Evolutionary conservation across 2,888 invertebrate species (phyloP).

Genomic region (Camptogramma bilineatum): DNA sequence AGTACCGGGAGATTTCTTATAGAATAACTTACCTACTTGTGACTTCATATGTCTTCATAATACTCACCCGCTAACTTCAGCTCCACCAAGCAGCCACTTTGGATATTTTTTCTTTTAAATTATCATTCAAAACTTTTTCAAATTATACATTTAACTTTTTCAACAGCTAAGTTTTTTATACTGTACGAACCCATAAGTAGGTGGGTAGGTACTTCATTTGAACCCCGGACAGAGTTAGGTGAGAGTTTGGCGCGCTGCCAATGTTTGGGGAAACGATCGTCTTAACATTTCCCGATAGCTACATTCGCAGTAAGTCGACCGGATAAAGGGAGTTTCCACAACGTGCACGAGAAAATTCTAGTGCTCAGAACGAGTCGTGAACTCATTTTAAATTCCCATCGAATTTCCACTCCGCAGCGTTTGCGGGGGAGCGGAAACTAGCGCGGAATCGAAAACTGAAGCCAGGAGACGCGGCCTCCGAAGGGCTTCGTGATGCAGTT

Average conservation of each 20-base stretch:
- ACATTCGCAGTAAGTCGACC: constrained; percentile 65
- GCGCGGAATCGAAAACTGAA: constrained; percentile 54
- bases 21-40: background rate
- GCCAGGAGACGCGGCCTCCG: constrained; percentile 42
- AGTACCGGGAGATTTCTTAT: background rate
- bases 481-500: background rate
- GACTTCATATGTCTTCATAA: background rate
- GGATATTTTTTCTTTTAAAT: background rate
- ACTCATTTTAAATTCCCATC: constrained; percentile 59
- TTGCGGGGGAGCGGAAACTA: constrained; percentile 45
- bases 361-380: constrained; percentile 60
- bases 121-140: background rate
- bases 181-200: constrained; percentile 7
- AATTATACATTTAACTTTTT: background rate
- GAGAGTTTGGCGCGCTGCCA: constrained; percentile 68
- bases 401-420: constrained; percentile 61
- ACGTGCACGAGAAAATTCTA: constrained; percentile 60
- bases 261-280: constrained; percentile 67
- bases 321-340: constrained; percentile 68
- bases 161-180: background rate
- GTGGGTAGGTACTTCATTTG: constrained; percentile 36
- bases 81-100: background rate
- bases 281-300: constrained; percentile 70
- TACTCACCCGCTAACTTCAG: background rate
- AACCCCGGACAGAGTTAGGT: constrained; percentile 50